Base-by-base conservation (phyloP, 1,140 invertebrate genomes). In the Physella acuta region DNA sequence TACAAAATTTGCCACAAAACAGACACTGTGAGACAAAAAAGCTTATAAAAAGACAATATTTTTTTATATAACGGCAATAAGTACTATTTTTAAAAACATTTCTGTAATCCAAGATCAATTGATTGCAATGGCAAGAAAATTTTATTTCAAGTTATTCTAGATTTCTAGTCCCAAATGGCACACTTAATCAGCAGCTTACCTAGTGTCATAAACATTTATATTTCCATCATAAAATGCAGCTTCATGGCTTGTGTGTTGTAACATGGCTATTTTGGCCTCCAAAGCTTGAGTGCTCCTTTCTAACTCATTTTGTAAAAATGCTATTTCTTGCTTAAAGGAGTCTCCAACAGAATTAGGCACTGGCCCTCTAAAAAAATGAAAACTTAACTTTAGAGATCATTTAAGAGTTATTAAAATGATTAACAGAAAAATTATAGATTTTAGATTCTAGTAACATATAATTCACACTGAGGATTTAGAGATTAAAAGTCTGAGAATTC, bases 261-360 rank as follows among this genome's bases (percentile, higher is more conserved):
- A 49, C 49, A 65, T 53, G 24, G 49, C 65, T n/a, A 67, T 67
- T 31, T 67, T 67, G 3, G 65, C 65, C 65, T 67, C 65, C 1
- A 67, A n/a, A 20, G 24, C 65, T 30, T 56, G 34, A 3, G 65
- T 67, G 34, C 36, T 67, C 26, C 36, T 26, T 33, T 67, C 52
- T 20, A 67, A 53, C 34, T 67, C 16, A 8, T 31, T 39, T 34
- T 67, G 65, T 58, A 67, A 26, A 3, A 53, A 56, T 11, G 52
- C 65, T 36, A 67, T 58, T 30, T 67, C 65, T 31, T 58, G 65
- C 49, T 67, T 67, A 34, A 67, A 67, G 31, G 65, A 67, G 26
- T 67, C 34, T 2, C 65, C 65, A 20, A 67, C 24, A 28, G 65
- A 58, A 24, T 36, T 36, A 5, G n/a, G 5, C 28, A 59, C 31